A percentile compares a stretch with the other conserved stretches of the same genome.
Evolutionary conservation across 2,113 vertebrate species (phyloP).

Genomic region (Phalacrocorax pelagicus): DNA sequence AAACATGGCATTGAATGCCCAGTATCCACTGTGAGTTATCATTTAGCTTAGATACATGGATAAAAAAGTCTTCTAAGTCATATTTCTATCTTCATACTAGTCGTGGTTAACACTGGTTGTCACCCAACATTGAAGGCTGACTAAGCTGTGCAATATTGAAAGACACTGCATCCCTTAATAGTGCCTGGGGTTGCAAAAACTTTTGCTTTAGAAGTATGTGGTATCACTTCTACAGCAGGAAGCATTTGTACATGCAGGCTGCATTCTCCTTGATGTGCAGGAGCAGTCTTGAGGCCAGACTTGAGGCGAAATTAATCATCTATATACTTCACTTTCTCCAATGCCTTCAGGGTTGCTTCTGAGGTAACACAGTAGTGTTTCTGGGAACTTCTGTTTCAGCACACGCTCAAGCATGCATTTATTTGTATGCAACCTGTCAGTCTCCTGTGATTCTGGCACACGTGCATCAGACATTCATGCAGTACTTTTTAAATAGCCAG

Average conservation of each 20-base stretch:
- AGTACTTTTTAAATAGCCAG: background rate
- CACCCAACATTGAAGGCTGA: background rate
- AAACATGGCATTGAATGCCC: background rate
- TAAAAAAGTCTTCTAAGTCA: background rate
- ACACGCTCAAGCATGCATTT: accelerated
- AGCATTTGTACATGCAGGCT: background rate
- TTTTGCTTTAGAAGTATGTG: background rate
- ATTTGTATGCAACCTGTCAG: background rate
- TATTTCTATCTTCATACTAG: background rate
- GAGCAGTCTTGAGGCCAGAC: background rate
- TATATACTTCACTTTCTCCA: background rate
- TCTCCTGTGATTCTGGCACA: background rate
- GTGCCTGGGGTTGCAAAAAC: background rate
- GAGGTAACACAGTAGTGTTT: background rate
- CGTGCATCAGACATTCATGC: accelerated
- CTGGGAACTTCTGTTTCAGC: background rate
- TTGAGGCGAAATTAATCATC: background rate
- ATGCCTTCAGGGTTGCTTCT: background rate
- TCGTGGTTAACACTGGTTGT: background rate
- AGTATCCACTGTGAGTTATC: background rate
- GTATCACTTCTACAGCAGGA: background rate
- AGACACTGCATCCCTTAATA: background rate
- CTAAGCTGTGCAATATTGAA: background rate
- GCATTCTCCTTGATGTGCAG: background rate
- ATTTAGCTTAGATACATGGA: background rate